Evolutionary conservation across 2,113 vertebrate genomes (phyloP), one percentile per base, ranked within the genome.

Genomic region (Dermatemys mawii): DNA sequence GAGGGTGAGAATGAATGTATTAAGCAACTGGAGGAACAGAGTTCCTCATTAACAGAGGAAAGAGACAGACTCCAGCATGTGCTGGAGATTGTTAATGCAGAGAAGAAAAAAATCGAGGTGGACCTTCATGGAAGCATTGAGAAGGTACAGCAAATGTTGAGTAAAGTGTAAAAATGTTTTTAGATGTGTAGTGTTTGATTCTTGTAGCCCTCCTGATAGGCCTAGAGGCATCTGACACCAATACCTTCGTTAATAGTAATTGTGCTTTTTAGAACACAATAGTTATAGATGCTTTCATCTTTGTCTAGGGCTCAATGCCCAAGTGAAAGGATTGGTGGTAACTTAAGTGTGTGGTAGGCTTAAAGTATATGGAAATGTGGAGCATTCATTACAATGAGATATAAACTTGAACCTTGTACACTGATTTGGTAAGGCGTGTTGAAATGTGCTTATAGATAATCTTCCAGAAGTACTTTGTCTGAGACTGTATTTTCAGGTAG

Each of bases 81-180:
- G 55, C 89, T 98, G 70, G 76, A 93, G 48, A 50, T 8, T n/a
- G 4, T 90, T n/a, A 70, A 1, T 78, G 87, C 93, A 17, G 97
- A 98, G 86, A 93, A 96, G 57, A 93, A 24, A 14, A 97, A 97
- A 91, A 27, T 98, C 46, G 97, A 96, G 90, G 53, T 44, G 10
- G 96, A 96, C n/a, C 90, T 98, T 2, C 91, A 96, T 76, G 93
- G 97, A 73, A 87, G 81, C 51, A 14, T 19, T 80, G 81, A 92
- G 63, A 92, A 94, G 94, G 94, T 96, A 57, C 41, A 73, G 54
- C 17, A 7, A 26, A 11, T 5, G 16, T 79, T 26, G n/a, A 7
- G 49, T 78, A 12, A 35, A 89, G 19, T 57, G 32, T 22, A 55
- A 27, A 46, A 86, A 50, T 0, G 0, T 17, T 89, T 16, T 13